These are phyloP conservation scores for Apamea crenata DNA, from an alignment of 2,888 invertebrate genomes.

Conservation along the genomic window DNA sequence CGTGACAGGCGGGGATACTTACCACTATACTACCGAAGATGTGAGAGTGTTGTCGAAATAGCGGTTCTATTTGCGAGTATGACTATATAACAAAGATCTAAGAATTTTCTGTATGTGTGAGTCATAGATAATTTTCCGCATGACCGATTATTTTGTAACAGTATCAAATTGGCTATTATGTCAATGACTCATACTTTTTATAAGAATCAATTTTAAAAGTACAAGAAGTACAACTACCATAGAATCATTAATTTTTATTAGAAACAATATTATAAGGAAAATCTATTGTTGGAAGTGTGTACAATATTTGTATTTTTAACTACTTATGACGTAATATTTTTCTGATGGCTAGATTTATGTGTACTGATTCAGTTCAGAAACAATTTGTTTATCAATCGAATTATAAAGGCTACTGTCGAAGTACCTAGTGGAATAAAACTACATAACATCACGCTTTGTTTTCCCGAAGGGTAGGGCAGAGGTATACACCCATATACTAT, in stretches of 20 bases:
- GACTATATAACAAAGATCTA: slow-evolving; percentile 11
- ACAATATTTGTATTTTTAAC: neutral
- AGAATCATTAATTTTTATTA: neutral
- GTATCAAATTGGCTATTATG: slow-evolving; percentile 28
- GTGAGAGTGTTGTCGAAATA: neutral
- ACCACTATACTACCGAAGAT: slow-evolving; percentile 91
- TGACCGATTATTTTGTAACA: slow-evolving; percentile 16
- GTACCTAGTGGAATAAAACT: neutral
- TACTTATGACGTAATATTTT: neutral
- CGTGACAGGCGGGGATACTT: slow-evolving; percentile 91
- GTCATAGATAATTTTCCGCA: slow-evolving; percentile 47
- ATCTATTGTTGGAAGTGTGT: neutral
- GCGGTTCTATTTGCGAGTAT: slow-evolving; percentile 4
- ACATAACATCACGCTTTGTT: neutral
- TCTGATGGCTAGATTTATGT: neutral
- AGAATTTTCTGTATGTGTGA: neutral
- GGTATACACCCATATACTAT: neutral
- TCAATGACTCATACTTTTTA: slow-evolving; percentile 42
- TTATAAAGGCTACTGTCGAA: neutral
- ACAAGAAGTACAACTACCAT: slow-evolving; percentile 9
- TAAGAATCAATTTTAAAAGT: slow-evolving; percentile 20
- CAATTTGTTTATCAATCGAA: neutral
- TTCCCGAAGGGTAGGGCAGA: neutral
- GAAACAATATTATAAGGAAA: neutral
- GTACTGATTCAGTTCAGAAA: neutral